phyloP scores from a whole-genome alignment of 2,888 invertebrate species.

The Ophraella communa region DNA sequence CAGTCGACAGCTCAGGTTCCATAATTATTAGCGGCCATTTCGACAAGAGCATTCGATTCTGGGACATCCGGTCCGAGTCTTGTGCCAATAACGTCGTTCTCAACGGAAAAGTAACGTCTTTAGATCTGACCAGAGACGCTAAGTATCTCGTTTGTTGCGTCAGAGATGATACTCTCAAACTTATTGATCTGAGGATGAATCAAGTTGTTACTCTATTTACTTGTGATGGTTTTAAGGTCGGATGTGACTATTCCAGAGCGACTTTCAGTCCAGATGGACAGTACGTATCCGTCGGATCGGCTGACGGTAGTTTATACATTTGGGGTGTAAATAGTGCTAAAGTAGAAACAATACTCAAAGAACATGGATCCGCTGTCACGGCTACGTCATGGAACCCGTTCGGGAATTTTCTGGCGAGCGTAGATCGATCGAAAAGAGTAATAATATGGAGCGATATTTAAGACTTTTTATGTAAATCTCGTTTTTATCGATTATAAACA shows the following conservation, averaged over 20 bases:
- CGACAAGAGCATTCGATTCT: slow-evolving; percentile 95
- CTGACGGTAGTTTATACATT: slow-evolving; percentile 89
- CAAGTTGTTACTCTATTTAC: slow-evolving; percentile 88
- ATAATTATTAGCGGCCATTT: slow-evolving; percentile 97
- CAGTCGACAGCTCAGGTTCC: slow-evolving; percentile 83
- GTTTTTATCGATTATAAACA: background rate
- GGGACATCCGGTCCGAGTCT: slow-evolving; percentile 92
- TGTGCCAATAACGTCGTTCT: slow-evolving; percentile 86
- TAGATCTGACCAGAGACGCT: slow-evolving; percentile 92
- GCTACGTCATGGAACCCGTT: slow-evolving; percentile 91
- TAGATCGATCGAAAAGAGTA: slow-evolving; percentile 82
- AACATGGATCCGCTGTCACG: slow-evolving; percentile 82
- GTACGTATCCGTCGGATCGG: slow-evolving; percentile 89
- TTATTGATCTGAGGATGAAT: slow-evolving; percentile 94
- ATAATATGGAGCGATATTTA: slow-evolving; percentile 69
- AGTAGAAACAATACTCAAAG: slow-evolving; percentile 79
- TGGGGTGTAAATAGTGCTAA: slow-evolving; percentile 85
- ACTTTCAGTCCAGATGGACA: slow-evolving; percentile 91
- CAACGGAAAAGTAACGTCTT: slow-evolving; percentile 93
- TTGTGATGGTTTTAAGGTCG: slow-evolving; percentile 93
- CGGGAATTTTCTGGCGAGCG: slow-evolving; percentile 79
- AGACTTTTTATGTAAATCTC: background rate
- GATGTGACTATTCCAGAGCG: slow-evolving; percentile 93
- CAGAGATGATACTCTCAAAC: slow-evolving; percentile 92
- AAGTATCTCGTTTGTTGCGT: slow-evolving; percentile 91